phyloP scores from a whole-genome alignment of 92 coral and sea anemone genomes.

The Palythoa caribaeorum region DNA sequence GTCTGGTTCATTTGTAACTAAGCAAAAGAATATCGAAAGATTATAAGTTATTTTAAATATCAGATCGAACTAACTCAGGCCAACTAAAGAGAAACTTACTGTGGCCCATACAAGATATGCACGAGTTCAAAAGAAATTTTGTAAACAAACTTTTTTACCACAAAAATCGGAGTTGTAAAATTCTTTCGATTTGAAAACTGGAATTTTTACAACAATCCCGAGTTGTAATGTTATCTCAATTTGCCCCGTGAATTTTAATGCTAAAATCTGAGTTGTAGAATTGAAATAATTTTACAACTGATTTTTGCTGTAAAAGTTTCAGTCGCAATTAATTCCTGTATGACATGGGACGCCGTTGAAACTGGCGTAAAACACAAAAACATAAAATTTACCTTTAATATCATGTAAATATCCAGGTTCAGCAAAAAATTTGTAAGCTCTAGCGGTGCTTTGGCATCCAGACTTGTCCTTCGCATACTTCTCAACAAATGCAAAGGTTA shows the following conservation, averaged over 20 bases:
- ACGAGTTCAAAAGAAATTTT: no score
- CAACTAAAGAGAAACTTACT: conserved; percentile 9
- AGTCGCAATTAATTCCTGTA: neutral
- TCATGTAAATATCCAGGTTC: conserved; percentile 28
- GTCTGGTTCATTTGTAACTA: neutral
- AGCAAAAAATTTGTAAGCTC: conserved; percentile 27
- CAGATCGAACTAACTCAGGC: neutral
- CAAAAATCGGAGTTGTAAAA: neutral
- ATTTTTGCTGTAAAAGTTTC: neutral
- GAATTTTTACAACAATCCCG: neutral
- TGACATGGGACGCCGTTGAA: conserved; percentile 3
- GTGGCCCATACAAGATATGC: conserved; percentile 13
- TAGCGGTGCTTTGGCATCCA: conserved; percentile 31
- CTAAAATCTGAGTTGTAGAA: neutral
- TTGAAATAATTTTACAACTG: neutral
- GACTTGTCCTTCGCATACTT: conserved; percentile 5
- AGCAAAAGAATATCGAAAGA: neutral
- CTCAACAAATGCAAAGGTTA: neutral
- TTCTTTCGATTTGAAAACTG: neutral
- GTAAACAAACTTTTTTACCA: no score
- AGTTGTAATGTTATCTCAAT: no score
- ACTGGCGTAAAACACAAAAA: conserved; percentile 24
- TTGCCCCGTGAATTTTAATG: no score
- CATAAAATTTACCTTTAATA: conserved; percentile 16
- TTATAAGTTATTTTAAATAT: neutral